Evolutionary conservation across 2,113 vertebrate species (phyloP), one percentile per base, ranked within the genome.

Genomic region (Clarias magur): DNA sequence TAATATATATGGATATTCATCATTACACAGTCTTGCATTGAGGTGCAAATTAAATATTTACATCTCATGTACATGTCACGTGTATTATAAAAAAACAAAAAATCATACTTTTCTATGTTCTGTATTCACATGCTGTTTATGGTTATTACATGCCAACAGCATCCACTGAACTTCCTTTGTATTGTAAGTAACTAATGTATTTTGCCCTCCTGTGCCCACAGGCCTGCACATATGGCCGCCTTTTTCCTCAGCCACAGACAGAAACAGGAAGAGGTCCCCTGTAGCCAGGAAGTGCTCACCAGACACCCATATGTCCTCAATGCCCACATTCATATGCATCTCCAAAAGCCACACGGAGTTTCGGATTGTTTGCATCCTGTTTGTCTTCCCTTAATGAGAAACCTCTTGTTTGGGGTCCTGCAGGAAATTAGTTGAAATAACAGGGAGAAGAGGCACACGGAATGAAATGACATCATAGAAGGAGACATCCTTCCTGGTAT

Each of bases 251-350:
- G 79, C 27, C 80, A 56, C 84, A 63, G 86, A 78, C 16, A 83
- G 84, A 80, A 85, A 91, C 89, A 88, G 92, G 92, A 92, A 91
- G 84, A 72, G 80, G 81, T 89, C 19, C 87, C 91, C 91, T 72
- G 88, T 6, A 84, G 91, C 87, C 90, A 91, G 89, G 91, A 92
- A 82, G 83, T 88, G 86, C 87, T 92, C 88, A 89, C 68, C 70
- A 88, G 56, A 59, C 56, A 72, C 34, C 70, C 82, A 83, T 56
- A 83, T 67, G 65, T 79, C 80, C 70, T 84, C 48, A 75, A 70
- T 70, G 83, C 12, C 2, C 63, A 16, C 38, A 34, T n/a, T 70
- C n/a, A 23, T 21, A 27, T 68, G 27, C 42, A n/a, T 16, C n/a
- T 87, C 70, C 60, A 56, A 76, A 63, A 68, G 53, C 53, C 78